A percentile compares a stretch with the other conserved stretches of the same genome.
These are phyloP conservation scores for Neoseiulus cucumeris DNA, from an alignment of 1,140 invertebrate species.

Conservation along the genomic window DNA sequence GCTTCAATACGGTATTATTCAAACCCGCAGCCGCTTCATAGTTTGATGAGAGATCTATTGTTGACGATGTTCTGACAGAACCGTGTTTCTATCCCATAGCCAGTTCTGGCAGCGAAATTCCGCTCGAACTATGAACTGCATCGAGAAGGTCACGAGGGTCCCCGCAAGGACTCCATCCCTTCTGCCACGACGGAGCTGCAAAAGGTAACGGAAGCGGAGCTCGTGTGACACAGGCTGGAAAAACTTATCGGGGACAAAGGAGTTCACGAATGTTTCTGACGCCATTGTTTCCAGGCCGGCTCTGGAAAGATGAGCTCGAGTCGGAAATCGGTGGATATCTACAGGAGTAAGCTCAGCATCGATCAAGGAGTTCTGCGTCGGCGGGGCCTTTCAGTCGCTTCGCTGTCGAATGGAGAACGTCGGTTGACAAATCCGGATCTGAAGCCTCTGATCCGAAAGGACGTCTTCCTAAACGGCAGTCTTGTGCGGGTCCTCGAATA, in stretches of 20 bases:
- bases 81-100: too few species aligned
- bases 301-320: neutral
- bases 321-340: neutral
- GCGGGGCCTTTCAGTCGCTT: neutral
- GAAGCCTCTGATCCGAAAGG: slow-evolving; percentile 28
- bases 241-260: too few species aligned
- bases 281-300: too few species aligned
- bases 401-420: neutral
- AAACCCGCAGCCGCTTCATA: too few species aligned
- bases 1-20: too few species aligned
- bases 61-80: too few species aligned
- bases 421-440: slow-evolving; percentile 2
- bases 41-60: too few species aligned
- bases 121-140: neutral
- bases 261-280: too few species aligned
- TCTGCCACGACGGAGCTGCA: neutral
- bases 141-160: slow-evolving; percentile 7
- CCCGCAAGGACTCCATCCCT: neutral
- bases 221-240: too few species aligned
- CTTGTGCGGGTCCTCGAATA: slow-evolving; percentile 26
- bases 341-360: neutral
- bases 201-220: neutral
- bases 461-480: slow-evolving; percentile 31
- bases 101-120: neutral
- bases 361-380: neutral